Percentiles rank a stretch among this genome's conserved stretches.
phyloP scores from a whole-genome alignment of 2,113 vertebrate species.

The Cyanoramphus novaezelandiae region DNA sequence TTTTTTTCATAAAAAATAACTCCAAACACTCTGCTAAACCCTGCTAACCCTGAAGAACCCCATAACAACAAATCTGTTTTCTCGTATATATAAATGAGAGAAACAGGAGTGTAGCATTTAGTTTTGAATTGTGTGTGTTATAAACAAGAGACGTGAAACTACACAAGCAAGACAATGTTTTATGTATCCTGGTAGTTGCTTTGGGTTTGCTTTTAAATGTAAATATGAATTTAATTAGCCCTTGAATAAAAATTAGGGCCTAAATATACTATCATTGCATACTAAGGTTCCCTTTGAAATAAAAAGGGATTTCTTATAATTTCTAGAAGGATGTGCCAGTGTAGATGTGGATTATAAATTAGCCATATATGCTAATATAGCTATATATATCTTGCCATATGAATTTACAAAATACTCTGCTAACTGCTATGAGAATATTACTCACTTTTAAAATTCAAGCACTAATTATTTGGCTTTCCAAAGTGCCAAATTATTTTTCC shows the following conservation, averaged over 20 bases:
- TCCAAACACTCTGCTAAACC: not conserved
- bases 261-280: not conserved
- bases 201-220: not conserved
- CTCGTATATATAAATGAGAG: not conserved
- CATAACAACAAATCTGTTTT: not conserved
- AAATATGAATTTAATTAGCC: not conserved
- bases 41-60: not conserved
- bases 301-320: not conserved
- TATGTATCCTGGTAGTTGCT: not conserved
- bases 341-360: not conserved
- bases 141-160: not conserved
- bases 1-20: not conserved
- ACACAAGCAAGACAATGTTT: not conserved
- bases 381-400: not conserved
- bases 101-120: not conserved
- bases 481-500: not conserved
- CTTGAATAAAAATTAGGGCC: not conserved
- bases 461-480: not conserved
- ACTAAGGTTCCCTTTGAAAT: not conserved
- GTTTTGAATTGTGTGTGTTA: not conserved
- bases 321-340: not conserved
- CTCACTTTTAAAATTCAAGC: not conserved
- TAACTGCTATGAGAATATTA: not conserved
- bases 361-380: not conserved
- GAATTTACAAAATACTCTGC: not conserved